A percentile compares a stretch with the other conserved stretches of the same genome.
These are phyloP conservation scores for Anticlea derivata DNA, from an alignment of 2,888 invertebrate species.

Conservation along the genomic window DNA sequence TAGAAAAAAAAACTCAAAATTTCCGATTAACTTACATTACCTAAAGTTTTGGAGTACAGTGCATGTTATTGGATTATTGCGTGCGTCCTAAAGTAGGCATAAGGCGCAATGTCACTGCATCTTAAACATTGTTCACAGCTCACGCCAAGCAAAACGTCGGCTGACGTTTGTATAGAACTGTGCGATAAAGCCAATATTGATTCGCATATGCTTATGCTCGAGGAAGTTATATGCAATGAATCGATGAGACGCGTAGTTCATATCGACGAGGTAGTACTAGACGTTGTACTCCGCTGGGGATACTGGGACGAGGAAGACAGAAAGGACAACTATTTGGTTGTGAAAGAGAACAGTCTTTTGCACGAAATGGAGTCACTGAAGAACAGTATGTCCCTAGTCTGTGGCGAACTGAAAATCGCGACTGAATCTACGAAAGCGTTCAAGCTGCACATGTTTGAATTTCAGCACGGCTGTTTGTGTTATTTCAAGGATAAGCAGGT, in stretches of 20 bases:
- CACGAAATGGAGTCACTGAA: conserved; percentile 79
- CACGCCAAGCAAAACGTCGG: conserved; percentile 90
- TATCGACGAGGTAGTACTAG: conserved; percentile 87
- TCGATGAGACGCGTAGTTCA: conserved; percentile 90
- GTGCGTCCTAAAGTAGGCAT: too few relatives aligned
- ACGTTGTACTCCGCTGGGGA: conserved; percentile 91
- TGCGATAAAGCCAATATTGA: conserved; percentile 85
- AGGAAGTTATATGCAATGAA: conserved; percentile 91
- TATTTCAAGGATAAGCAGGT: conserved; percentile 90
- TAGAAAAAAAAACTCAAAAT: too few relatives aligned
- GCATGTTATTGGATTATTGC: too few relatives aligned
- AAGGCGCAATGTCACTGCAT: not conserved
- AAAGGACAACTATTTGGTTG: conserved; percentile 90
- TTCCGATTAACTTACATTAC: too few relatives aligned
- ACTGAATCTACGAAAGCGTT: conserved; percentile 89
- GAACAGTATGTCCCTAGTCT: conserved; percentile 85
- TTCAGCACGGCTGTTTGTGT: conserved; percentile 90
- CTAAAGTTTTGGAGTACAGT: too few relatives aligned
- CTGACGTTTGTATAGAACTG: conserved; percentile 89
- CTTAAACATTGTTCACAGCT: conserved; percentile 74
- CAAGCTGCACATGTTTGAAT: conserved; percentile 90
- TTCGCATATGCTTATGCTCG: conserved; percentile 88
- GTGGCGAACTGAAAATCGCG: conserved; percentile 91
- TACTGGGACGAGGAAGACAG: conserved; percentile 95
- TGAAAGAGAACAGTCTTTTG: conserved; percentile 80